Evolutionary conservation across 2,113 vertebrate species (phyloP), one percentile per base, ranked within the genome.

Genomic region (Gadus chalcogrammus): DNA sequence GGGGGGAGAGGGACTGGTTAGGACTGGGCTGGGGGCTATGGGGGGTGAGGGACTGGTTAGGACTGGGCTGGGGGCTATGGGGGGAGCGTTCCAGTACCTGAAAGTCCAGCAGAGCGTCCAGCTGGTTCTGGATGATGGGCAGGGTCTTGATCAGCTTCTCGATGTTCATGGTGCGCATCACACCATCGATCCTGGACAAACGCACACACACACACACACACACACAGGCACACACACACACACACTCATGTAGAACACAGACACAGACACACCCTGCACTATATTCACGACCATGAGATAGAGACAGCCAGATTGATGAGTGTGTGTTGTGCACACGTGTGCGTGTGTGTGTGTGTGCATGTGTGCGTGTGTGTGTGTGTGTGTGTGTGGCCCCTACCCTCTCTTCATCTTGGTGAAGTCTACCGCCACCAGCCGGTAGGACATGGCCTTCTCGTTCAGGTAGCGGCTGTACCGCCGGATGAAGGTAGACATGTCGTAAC

Each of bases 321-420:
- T 4, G 28, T 31, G 28, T 31, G 28, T 31, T 31, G 20, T 20
- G 20, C 20, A 20, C 20, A 20, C 28, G 28, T 31, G 28, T 31
- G 4, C 0, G 31, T 35, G 4, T 35, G 31, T 31, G 4, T 1
- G 31, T 35, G 4, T 35, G 31, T 35, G 31, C 31, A 4, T 35
- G 31, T 35, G 20, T 52, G 13, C 12, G 60, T 62, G 35, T 52
- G 24, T 65, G 69, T 58, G 60, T 27, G 42, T 17, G 68, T 48
- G 59, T 52, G 68, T 42, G 16, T 16, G 56, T 35, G 22, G 17
- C 4, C 68, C 28, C 67, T 80, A 98, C 96, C 96, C 96, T 82
- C 94, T 92, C 87, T 96, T 98, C 95, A 94, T 94, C 92, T 98
- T 98, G 89, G 95, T 97, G 91, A 98, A 95, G 89, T 98, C 97